Conservation (phyloP, 1,140 invertebrate genomes). For the Pseudomyrmex flavicornis region DNA sequence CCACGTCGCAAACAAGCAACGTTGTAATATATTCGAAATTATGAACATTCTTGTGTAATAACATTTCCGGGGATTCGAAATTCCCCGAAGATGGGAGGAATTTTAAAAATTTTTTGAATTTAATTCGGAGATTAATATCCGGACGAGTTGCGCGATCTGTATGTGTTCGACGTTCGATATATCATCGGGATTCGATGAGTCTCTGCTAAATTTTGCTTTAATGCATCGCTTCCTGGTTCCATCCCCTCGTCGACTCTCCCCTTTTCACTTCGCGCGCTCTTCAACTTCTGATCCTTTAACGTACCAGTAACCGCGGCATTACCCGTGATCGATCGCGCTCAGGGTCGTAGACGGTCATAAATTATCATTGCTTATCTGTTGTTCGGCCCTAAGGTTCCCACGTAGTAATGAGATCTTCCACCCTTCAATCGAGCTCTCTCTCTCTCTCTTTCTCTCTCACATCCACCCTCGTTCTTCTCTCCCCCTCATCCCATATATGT, state of each 20-base stretch:
- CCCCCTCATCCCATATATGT: too few species aligned
- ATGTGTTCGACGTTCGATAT: neutral
- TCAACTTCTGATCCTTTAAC: constrained; percentile 41
- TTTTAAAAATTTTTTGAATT: too few species aligned
- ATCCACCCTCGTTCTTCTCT: neutral
- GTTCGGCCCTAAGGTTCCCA: constrained; percentile 66
- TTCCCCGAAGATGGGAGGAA: too few species aligned
- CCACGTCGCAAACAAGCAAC: neutral
- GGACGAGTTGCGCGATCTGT: neutral
- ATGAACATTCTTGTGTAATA: too few species aligned
- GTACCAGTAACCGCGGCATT: constrained; percentile 48
- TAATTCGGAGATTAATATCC: too few species aligned
- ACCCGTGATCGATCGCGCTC: constrained; percentile 69
- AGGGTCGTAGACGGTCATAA: constrained; percentile 68
- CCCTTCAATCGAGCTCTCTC: constrained; percentile 26
- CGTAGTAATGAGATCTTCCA: constrained; percentile 69
- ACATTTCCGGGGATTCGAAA: too few species aligned
- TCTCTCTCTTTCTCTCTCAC: neutral
- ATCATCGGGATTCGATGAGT: neutral
- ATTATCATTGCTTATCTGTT: constrained; percentile 72
- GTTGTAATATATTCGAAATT: neutral
- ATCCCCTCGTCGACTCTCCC: neutral
- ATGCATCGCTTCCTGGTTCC: neutral
- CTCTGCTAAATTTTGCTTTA: neutral
- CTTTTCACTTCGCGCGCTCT: neutral